A percentile compares a stretch with the other conserved stretches of the same genome.
These are phyloP conservation scores for Ormyrus thymus DNA, from an alignment of 2,888 invertebrate species.

Conservation along the genomic window DNA sequence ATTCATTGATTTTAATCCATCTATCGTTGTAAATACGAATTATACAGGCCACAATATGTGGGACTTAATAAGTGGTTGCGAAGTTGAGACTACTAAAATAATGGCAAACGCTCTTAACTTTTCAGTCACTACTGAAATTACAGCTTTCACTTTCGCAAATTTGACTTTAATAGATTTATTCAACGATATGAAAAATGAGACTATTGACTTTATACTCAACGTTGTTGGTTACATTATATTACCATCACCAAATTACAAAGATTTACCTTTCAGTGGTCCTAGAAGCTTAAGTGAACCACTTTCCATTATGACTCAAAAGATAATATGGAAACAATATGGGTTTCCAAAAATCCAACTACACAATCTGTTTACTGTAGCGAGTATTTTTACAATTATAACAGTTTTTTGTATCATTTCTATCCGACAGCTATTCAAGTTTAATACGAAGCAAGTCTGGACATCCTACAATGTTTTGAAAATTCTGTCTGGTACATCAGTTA, in stretches of 20 bases:
- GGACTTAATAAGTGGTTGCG: not conserved
- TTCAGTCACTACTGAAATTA: not conserved
- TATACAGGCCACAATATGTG: not conserved
- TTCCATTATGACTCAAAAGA: not conserved
- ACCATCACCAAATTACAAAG: not conserved
- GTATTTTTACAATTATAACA: not conserved
- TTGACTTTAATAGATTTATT: not conserved
- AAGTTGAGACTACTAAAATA: not conserved
- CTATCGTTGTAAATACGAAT: not conserved
- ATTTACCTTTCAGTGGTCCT: too few relatives aligned
- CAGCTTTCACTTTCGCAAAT: not conserved
- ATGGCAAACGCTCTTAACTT: not conserved
- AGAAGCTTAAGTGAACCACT: not conserved
- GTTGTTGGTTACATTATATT: not conserved
- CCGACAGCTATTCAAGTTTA: not conserved
- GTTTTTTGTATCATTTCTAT: not conserved
- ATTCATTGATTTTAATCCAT: not conserved
- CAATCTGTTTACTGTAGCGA: not conserved
- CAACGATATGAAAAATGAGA: not conserved
- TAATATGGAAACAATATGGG: constrained; percentile 1
- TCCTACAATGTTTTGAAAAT: not conserved
- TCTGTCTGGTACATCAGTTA: not conserved
- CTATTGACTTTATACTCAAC: not conserved
- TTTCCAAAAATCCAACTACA: not conserved
- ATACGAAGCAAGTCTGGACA: not conserved